phyloP scores from a whole-genome alignment of 2,797 vertebrate species.

The Eulemur coronatus region DNA sequence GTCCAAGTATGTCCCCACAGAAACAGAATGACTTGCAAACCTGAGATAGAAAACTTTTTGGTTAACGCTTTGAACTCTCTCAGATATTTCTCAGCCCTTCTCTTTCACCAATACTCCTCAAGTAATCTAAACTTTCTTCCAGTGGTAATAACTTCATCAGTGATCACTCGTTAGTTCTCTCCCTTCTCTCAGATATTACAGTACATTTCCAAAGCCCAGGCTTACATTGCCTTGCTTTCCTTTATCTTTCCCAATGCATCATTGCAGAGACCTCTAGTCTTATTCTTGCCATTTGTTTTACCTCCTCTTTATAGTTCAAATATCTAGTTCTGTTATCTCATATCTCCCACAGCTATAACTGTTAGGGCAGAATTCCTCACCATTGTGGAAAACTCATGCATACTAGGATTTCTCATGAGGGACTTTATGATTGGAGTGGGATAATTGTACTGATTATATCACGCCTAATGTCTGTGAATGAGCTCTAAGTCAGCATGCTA shows the following conservation, averaged over 20 bases:
- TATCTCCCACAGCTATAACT: background rate
- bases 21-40: background rate
- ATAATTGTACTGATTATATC: background rate
- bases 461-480: background rate
- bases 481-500: background rate
- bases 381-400: background rate
- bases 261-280: background rate
- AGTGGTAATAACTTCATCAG: background rate
- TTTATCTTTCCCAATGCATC: background rate
- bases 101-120: background rate
- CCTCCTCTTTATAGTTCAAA: background rate
- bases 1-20: background rate
- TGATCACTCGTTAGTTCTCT: background rate
- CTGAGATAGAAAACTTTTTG: background rate
- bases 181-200: background rate
- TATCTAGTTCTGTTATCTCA: conserved; percentile 9
- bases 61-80: background rate
- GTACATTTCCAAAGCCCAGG: background rate
- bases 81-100: background rate
- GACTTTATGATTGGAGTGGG: background rate
- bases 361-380: background rate
- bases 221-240: background rate
- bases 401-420: background rate
- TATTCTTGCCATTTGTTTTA: background rate
- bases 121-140: background rate